phyloP scores from a whole-genome alignment of 2,888 invertebrate species.

The Drosophila niveifrons region DNA sequence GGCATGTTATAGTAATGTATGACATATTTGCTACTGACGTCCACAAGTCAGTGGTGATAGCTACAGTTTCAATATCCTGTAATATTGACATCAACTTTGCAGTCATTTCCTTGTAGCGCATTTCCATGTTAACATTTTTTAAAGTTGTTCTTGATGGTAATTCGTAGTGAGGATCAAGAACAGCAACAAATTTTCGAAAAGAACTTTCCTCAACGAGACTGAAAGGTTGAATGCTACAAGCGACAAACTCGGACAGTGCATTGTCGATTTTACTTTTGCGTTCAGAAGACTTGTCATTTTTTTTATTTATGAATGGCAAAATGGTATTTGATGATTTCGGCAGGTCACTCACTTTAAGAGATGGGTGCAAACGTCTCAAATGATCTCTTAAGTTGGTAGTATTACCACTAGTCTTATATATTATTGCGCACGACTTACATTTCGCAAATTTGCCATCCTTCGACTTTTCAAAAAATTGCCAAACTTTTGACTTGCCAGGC shows the following conservation, averaged over 20 bases:
- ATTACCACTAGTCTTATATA: not conserved
- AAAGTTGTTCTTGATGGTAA: not conserved
- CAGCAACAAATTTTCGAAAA: not conserved
- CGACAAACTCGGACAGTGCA: slow-evolving; percentile 3
- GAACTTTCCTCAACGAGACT: not conserved
- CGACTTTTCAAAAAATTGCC: not conserved
- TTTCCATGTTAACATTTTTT: not conserved
- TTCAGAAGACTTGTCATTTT: not conserved
- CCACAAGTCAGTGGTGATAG: slow-evolving; percentile 1
- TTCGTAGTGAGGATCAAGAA: slow-evolving; percentile 1
- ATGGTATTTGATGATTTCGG: too few relatives aligned
- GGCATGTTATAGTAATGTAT: not conserved
- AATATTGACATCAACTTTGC: not conserved
- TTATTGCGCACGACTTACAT: not conserved
- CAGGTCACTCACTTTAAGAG: not conserved
- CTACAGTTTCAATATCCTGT: not conserved
- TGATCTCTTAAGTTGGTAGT: not conserved
- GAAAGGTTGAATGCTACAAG: slow-evolving; percentile 4
- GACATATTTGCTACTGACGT: not conserved
- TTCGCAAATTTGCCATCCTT: not conserved
- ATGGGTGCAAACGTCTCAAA: not conserved
- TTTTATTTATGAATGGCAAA: not conserved
- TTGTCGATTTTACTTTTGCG: not conserved
- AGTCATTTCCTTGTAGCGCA: not conserved
- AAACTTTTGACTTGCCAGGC: not conserved